Conservation (phyloP, 1,140 invertebrate species). For the Sitophilus oryzae region DNA sequence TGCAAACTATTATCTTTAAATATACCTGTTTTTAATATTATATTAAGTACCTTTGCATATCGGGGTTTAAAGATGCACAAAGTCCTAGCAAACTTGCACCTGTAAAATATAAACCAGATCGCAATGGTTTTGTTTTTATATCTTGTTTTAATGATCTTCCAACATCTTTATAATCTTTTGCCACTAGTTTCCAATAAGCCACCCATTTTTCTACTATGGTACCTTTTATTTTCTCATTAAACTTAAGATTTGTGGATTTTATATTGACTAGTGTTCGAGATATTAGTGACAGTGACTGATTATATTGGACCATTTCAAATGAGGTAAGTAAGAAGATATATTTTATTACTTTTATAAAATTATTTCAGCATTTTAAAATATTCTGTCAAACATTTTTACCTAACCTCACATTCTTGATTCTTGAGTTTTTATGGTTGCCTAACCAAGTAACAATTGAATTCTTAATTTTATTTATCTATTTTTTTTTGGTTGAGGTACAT, state of each 20-base stretch:
- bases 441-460: too few species aligned
- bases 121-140: conserved; percentile 51
- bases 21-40: not conserved
- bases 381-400: too few species aligned
- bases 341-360: too few species aligned
- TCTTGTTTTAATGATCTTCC: conserved; percentile 51
- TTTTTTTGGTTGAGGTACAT: too few species aligned
- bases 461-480: too few species aligned
- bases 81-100: conserved; percentile 45
- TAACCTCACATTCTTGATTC: too few species aligned
- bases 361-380: too few species aligned
- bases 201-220: conserved; percentile 60
- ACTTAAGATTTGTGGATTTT: conserved; percentile 23
- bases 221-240: conserved; percentile 46
- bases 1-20: not conserved
- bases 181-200: conserved; percentile 56
- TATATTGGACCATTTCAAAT: too few species aligned
- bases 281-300: too few species aligned
- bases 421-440: too few species aligned
- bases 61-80: conserved; percentile 56
- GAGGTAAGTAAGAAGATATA: too few species aligned
- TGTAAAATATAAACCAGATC: conserved; percentile 47
- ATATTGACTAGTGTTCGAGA: conserved; percentile 9
- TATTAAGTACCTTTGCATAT: conserved; percentile 44
- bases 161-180: conserved; percentile 57